Percentiles rank a stretch among this genome's conserved stretches.
Evolutionary conservation across 2,113 vertebrate genomes (phyloP).

Genomic region (Antigone vipio): DNA sequence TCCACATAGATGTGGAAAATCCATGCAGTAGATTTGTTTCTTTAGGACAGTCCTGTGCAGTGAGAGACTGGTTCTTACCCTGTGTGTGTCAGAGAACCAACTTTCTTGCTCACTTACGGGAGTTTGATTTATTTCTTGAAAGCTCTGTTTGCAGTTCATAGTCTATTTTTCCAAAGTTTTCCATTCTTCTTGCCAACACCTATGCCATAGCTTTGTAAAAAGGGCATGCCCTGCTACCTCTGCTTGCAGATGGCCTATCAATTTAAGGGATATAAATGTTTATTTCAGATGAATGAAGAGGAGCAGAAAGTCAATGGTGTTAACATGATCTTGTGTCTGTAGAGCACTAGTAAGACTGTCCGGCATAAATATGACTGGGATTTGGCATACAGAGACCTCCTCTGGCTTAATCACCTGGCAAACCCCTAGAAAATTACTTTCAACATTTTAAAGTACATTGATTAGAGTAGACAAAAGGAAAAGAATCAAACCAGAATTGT

Average conservation of each 20-base stretch:
- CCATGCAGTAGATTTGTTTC: rapidly evolving
- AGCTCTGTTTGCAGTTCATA: neutral
- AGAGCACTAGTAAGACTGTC: neutral
- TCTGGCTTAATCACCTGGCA: neutral
- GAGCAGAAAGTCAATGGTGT: neutral
- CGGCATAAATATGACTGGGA: neutral
- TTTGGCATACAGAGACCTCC: neutral
- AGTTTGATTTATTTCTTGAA: neutral
- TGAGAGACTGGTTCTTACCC: neutral
- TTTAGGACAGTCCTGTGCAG: neutral
- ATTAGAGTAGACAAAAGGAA: neutral
- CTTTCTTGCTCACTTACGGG: neutral
- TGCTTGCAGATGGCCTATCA: neutral
- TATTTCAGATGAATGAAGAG: neutral
- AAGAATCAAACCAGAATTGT: neutral
- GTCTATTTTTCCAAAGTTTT: neutral
- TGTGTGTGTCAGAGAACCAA: neutral
- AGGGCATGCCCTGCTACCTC: neutral
- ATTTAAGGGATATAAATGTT: neutral
- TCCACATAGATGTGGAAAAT: neutral
- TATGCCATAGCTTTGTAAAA: neutral
- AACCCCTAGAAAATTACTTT: neutral
- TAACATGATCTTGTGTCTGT: neutral
- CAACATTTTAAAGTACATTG: neutral
- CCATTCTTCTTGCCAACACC: neutral